Evolutionary conservation across 2,113 vertebrate species (phyloP).

Genomic region (Ophthalmolycus amberensis): DNA sequence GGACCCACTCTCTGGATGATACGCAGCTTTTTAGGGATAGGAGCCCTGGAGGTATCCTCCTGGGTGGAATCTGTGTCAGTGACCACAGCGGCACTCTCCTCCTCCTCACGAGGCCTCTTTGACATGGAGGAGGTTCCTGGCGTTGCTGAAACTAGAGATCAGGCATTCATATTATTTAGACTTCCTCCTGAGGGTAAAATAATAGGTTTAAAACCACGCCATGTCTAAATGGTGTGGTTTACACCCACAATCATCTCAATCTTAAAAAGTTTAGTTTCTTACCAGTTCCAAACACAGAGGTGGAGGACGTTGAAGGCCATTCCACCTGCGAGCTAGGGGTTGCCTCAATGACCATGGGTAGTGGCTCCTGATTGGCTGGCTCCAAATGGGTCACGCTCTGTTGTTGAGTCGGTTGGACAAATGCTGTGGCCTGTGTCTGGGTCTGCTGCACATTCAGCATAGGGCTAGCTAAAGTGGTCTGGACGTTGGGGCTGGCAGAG

Average conservation of each 20-base stretch:
- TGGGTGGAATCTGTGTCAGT: constrained; percentile 85
- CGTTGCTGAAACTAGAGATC: constrained; percentile 90
- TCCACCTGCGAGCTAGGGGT: constrained; percentile 92
- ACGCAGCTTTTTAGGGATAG: constrained; percentile 92
- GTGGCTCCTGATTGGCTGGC: constrained; percentile 88
- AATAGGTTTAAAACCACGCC: not conserved
- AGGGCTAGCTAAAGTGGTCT: constrained; percentile 89
- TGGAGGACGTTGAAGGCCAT: constrained; percentile 92
- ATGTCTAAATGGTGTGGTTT: not conserved
- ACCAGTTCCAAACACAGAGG: constrained; percentile 94
- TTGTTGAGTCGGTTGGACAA: constrained; percentile 98
- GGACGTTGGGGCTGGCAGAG: constrained; percentile 96
- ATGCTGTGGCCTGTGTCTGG: constrained; percentile 93
- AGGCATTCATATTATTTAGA: not conserved
- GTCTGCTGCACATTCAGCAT: constrained; percentile 90
- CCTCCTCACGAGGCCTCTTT: constrained; percentile 94
- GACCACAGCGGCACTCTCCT: constrained; percentile 84
- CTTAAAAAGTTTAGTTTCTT: constrained; percentile 27
- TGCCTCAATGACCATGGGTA: constrained; percentile 87
- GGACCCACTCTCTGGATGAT: constrained; percentile 90
- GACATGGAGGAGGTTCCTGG: constrained; percentile 89
- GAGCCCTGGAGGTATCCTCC: constrained; percentile 90
- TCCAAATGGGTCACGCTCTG: constrained; percentile 91
- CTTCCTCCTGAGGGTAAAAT: not conserved
- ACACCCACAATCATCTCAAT: not conserved